Evolutionary conservation across 2,888 invertebrate genomes (phyloP), one percentile per base, ranked within the genome.

Genomic region (Nomada lathburiana): DNA sequence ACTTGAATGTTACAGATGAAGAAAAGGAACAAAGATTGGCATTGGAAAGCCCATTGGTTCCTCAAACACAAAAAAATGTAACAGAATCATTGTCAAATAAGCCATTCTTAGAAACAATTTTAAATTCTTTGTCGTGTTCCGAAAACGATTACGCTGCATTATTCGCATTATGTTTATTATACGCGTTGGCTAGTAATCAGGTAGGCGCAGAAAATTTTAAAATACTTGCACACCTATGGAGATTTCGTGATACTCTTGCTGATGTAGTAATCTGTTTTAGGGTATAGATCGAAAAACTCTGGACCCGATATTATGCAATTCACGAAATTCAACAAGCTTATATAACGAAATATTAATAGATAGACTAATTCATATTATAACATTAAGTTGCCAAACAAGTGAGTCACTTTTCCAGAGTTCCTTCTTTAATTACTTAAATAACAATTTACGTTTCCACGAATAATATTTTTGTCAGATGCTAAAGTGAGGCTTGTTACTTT

Each of bases 81-180:
- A 70, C 83, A 42, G 94, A 92, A 77, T 94, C 95, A 57, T 94
- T 95, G 64, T 94, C 95, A 29, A 96, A 95, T 86, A 96, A 97
- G 89, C 97, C 98, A 0, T 99, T 99, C 94, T 94, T 99, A 86
- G 98, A 98, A 93, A 97, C 98, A 7, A 96, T 99, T 67, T 95
- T 98, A 80, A 97, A 97, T 89, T 97, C 98, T 0, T 94, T 99
- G 87, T 97, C 98, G 91, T 98, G 98, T 92, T 95, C 95, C 16
- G 98, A 98, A 92, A 99, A 99, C 94, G 99, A 99, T 95, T 99
- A 99, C 93, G 96, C 97, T 63, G 97, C 99, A 9, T 95, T 99
- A 80, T 98, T 99, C 93, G 97, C 97, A 4, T 95, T 99, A 20
- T 98, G 98, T 94, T 95, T 99, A 80, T 95, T 99, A 57, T 98